Evolutionary conservation across 2,113 vertebrate genomes (phyloP), one percentile per base, ranked within the genome.

Genomic region (Callithrix jacchus): DNA sequence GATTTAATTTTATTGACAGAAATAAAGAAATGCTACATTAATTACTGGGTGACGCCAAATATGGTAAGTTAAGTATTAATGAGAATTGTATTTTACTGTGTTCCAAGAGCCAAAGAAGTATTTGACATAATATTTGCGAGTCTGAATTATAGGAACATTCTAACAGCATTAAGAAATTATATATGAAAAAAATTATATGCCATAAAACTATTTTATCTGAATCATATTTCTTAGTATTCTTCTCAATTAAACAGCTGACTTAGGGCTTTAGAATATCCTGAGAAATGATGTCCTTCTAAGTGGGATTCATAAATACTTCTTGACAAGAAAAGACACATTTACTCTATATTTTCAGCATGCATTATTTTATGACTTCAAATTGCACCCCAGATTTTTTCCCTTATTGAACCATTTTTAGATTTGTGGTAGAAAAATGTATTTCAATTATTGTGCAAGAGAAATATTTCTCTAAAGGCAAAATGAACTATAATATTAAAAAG

Each of bases 61-160:
- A 89, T 79, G 68, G 21, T 87, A 97, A 92, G 25, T 58, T 97
- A 90, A 70, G 3, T 89, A 84, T 97, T 89, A 95, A 93, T 95
- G n/a, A 92, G 73, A 96, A 93, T 70, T 80, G 25, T 86, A 84
- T 94, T 97, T 96, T 97, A 96, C 37, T 89, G 47, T 80, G 54
- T 73, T 97, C 52, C 45, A 70, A 5, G 2, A 93, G 40, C 37
- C 64, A 81, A 71, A 73, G 23, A 94, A 54, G 0, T 79, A 25
- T 94, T 90, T 89, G 54, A 94, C 80, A 16, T 96, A 90, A 81
- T 87, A 90, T 80, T 25, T 61, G 8, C 1, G 76, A 81, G 4
- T 91, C 47, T 93, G 89, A 97, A 91, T 96, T 97, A 97, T 20
- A 96, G 35, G 66, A 86, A 95, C 30, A 97, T 87, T 97, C n/a